Base-by-base conservation (phyloP, 2,888 invertebrate genomes). In the Tinea trinotella region DNA sequence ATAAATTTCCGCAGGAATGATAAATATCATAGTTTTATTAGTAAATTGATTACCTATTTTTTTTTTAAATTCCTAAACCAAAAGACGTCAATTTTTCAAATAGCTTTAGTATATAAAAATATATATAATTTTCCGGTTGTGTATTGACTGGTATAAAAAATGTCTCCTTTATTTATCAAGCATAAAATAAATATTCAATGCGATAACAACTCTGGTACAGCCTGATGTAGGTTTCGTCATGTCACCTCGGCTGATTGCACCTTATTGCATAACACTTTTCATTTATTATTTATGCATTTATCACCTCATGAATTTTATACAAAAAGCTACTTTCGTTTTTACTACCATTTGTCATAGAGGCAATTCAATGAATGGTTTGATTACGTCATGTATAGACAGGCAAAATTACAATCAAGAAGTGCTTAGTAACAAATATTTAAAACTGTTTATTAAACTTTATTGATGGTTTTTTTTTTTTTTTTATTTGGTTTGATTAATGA, bases 241-340 rank as follows among this genome's bases (percentile, higher is more conserved):
- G 46, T 46, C 19, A 46, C 46, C 19, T 12, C 46, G 46, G 2
- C 10, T 46, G 19, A 46, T 46, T 46, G 46, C 46, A 46, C 10
- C 19, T 3, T 12, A 46, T 46, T 46, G 19, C 46, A 19, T 46
- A 46, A 46, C 19, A 9, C 19, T 19, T 15, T 40, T 15, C 40
- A 40, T 17, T 46, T 46, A 18, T 19, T 19, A 46, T 46, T 46
- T 18, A 46, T 46, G 46, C 46, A 46, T 19, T 19, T 46, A 46
- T 46, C 19, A 46, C 40, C 40, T 40, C 13, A 2, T 40, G 13
- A 35, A 40, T 40, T 40, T 4, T 40, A 30, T 30, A 40, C 13
- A n/a, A 12, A 40, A 40, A 6, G 12, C 40, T 2, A 40, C 40
- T 40, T 40, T 40, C 40, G 13, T 40, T 40, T 40, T 35, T 12